Conservation (phyloP, 2,797 vertebrate genomes). For the Cossypha polioptera region DNA sequence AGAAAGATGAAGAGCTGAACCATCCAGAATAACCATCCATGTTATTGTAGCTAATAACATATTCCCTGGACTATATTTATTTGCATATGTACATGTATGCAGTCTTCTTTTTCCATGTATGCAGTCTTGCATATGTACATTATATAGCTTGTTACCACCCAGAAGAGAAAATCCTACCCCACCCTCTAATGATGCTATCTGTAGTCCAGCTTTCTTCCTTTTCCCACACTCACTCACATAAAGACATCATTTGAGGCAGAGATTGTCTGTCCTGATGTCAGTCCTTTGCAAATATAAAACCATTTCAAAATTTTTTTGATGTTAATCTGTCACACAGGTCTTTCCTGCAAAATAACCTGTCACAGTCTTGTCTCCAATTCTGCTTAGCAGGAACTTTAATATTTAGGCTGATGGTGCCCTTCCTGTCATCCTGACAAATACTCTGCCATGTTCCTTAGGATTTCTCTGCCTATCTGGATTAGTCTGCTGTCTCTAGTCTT, state of each 20-base stretch:
- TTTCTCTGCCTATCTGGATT: background rate
- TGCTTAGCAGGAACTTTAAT: background rate
- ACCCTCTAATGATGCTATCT: background rate
- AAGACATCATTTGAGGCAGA: background rate
- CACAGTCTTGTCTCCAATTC: background rate
- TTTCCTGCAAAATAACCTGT: conserved; percentile 3
- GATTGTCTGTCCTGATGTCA: background rate
- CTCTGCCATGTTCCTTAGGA: background rate
- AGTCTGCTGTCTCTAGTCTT: background rate
- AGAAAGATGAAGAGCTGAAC: background rate
- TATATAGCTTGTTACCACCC: background rate
- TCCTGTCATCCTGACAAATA: background rate
- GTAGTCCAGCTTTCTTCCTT: background rate
- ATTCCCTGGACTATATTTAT: background rate
- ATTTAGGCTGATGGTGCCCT: background rate
- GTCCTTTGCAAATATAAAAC: background rate
- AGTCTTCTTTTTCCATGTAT: background rate
- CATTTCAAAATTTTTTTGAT: background rate
- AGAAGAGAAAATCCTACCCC: background rate
- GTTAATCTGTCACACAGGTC: background rate
- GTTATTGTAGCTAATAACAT: background rate
- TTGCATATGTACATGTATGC: background rate
- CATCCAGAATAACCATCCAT: background rate
- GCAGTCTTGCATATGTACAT: background rate
- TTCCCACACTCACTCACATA: background rate